Conservation (phyloP, 2,113 vertebrate species). For the Gopherus evgoodei region DNA sequence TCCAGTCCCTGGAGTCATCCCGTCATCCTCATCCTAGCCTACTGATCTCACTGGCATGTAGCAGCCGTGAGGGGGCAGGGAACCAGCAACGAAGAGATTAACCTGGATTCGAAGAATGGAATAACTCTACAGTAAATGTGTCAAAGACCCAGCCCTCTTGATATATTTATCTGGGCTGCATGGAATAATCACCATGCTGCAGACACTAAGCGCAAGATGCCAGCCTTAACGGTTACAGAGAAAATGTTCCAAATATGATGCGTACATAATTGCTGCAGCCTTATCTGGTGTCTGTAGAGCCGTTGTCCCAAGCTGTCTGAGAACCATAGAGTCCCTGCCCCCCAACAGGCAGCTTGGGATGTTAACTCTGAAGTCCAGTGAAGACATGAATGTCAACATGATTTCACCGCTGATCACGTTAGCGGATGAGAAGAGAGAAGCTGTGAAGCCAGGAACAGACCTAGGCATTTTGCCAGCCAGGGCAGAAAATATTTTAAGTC, state of each 20-base stretch:
- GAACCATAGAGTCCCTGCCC: not conserved
- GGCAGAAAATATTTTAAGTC: no score
- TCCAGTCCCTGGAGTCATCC: not conserved
- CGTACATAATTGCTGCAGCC: not conserved
- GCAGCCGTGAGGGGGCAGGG: not conserved
- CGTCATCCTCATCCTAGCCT: not conserved
- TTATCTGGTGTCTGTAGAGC: not conserved
- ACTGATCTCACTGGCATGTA: not conserved
- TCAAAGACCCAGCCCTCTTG: not conserved
- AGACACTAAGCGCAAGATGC: not conserved
- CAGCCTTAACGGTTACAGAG: not conserved
- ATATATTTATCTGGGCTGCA: rapidly evolving
- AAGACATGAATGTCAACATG: not conserved
- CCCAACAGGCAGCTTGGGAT: not conserved
- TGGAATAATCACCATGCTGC: not conserved
- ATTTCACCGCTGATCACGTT: not conserved
- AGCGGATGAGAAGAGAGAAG: not conserved
- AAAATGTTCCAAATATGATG: not conserved
- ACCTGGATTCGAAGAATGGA: not conserved
- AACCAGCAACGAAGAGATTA: not conserved
- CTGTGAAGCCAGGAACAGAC: not conserved
- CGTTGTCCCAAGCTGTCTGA: no score
- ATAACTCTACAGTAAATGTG: not conserved
- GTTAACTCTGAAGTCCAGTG: not conserved
- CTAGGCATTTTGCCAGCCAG: no score